These are phyloP conservation scores for Hypena proboscidalis DNA, from an alignment of 2,888 invertebrate species.

Conservation along the genomic window DNA sequence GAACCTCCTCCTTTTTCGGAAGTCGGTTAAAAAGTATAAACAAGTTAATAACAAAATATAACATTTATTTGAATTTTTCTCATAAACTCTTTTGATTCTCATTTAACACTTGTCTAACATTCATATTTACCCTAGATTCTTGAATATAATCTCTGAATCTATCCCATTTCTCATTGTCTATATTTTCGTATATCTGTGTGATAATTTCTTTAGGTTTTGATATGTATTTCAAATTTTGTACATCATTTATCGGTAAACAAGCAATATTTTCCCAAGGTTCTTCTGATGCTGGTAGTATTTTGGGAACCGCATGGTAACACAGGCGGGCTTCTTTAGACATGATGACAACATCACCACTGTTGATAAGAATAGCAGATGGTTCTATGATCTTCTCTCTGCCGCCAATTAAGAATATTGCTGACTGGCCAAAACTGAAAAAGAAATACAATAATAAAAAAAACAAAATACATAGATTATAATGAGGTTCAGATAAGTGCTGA, in stretches of 20 bases:
- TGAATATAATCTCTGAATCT: conserved; percentile 86
- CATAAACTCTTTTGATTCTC: conserved; percentile 80
- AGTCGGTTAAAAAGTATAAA: too few species aligned
- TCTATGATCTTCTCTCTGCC: conserved; percentile 88
- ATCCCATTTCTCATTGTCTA: conserved; percentile 73
- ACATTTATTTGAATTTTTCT: conserved; percentile 29
- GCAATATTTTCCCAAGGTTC: conserved; percentile 79
- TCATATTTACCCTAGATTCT: conserved; percentile 95
- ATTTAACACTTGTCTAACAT: conserved; percentile 95
- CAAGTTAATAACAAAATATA: not conserved
- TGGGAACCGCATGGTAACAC: conserved; percentile 97
- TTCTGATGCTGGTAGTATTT: conserved; percentile 86
- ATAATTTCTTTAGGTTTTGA: conserved; percentile 44
- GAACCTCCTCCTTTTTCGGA: too few species aligned
- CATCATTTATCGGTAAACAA: conserved; percentile 12
- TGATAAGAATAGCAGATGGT: conserved; percentile 90
- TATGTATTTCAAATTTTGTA: conserved; percentile 55
- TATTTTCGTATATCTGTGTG: conserved; percentile 51
- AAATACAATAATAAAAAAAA: conserved; percentile 9
- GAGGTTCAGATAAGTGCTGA: too few species aligned
- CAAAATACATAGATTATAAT: too few species aligned
- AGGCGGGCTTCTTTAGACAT: conserved; percentile 95
- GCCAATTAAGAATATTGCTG: conserved; percentile 97
- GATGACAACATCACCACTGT: conserved; percentile 95
- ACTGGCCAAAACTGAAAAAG: conserved; percentile 94